Conservation (phyloP, 2,888 invertebrate genomes). For the Thereva nobilitata region DNA sequence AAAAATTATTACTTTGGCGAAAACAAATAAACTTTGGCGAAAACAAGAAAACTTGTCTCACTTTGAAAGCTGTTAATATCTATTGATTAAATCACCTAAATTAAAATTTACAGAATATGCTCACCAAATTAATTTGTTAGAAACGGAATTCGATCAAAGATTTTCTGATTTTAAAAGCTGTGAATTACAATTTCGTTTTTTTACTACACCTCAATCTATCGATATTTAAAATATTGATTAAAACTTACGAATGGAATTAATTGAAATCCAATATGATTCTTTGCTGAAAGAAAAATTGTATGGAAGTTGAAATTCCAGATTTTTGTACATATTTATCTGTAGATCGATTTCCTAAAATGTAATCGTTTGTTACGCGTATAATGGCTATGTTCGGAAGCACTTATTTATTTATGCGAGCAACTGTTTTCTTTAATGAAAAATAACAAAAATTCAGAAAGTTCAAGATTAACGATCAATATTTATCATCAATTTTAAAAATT, state of each 20-base stretch:
- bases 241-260: conserved; percentile 10
- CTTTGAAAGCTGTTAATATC: too few relatives aligned
- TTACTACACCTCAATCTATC: conserved; percentile 16
- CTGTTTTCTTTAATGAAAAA: background rate
- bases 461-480: background rate
- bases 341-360: conserved; percentile 24
- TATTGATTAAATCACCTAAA: conserved; percentile 23
- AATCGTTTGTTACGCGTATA: conserved; percentile 17
- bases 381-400: conserved; percentile 4
- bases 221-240: conserved; percentile 22
- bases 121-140: conserved; percentile 20
- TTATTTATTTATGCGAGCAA: conserved; percentile 16
- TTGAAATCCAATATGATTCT: conserved; percentile 13
- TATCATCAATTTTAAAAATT: too few relatives aligned
- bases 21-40: conserved; percentile 21
- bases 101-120: conserved; percentile 25
- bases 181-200: conserved; percentile 14
- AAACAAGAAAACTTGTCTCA: conserved; percentile 15
- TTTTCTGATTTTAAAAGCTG: conserved; percentile 8
- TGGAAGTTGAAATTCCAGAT: conserved; percentile 12
- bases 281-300: conserved; percentile 5
- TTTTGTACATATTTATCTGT: conserved; percentile 14
- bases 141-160: conserved; percentile 10
- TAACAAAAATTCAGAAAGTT: background rate
- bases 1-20: conserved; percentile 22